phyloP scores from a whole-genome alignment of 2,888 invertebrate genomes.

The Orthosia incerta region DNA sequence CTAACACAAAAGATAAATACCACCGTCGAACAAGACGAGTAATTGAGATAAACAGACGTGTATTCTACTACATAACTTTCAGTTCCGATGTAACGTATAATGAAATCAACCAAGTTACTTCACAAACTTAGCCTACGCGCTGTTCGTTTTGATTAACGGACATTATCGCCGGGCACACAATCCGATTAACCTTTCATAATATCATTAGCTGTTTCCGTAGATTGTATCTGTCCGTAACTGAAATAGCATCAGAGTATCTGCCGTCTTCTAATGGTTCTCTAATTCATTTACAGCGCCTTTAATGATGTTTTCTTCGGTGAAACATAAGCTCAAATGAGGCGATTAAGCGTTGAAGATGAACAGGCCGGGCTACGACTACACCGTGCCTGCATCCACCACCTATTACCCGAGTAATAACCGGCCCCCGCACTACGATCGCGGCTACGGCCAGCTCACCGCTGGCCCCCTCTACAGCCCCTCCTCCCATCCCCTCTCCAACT shows the following conservation, averaged over 20 bases:
- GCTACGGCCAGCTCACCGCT: constrained; percentile 85
- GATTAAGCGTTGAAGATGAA: constrained; percentile 88
- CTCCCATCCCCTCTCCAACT: constrained; percentile 87
- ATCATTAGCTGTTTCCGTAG: constrained; percentile 43
- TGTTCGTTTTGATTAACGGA: constrained; percentile 58
- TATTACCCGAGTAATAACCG: constrained; percentile 87
- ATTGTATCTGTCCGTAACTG: constrained; percentile 59
- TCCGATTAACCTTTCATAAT: constrained; percentile 58
- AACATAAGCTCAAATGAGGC: constrained; percentile 88
- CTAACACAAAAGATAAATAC: constrained; percentile 89
- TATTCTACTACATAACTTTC: constrained; percentile 84
- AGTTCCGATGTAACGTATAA: constrained; percentile 81
- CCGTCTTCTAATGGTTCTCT: constrained; percentile 56
- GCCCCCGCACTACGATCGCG: constrained; percentile 87
- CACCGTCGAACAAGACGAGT: constrained; percentile 83
- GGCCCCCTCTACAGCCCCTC: constrained; percentile 86
- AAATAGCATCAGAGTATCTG: constrained; percentile 77
- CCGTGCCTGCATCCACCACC: constrained; percentile 87
- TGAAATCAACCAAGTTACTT: constrained; percentile 83
- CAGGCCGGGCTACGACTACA: constrained; percentile 90
- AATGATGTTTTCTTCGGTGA: constrained; percentile 75
- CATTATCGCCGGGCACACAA: constrained; percentile 48
- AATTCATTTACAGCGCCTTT: constrained; percentile 70
- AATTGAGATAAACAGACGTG: constrained; percentile 88
- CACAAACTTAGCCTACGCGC: constrained; percentile 69